Evolutionary conservation across 2,113 vertebrate species (phyloP).

Genomic region (Conger conger): DNA sequence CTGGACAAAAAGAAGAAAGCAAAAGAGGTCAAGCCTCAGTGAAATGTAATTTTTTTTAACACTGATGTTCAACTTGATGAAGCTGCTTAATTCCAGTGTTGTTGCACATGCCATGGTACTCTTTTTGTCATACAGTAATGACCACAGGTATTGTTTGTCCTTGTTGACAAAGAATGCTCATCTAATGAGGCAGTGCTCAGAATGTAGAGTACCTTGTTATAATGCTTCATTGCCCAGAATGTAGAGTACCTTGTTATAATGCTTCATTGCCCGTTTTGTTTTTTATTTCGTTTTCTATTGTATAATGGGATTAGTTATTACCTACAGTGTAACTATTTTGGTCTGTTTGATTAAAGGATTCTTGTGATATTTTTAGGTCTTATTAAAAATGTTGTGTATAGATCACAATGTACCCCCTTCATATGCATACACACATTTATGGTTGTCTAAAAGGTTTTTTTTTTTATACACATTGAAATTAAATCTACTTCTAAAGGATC

Average conservation of each 20-base stretch:
- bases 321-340: background rate
- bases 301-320: background rate
- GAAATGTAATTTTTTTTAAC: background rate
- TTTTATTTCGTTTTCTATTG: background rate
- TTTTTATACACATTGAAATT: too few relatives aligned
- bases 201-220: background rate
- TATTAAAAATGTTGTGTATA: constrained; percentile 1
- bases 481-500: too few relatives aligned
- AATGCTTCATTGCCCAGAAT: background rate
- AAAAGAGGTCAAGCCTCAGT: background rate
- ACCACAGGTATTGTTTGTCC: background rate
- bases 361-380: background rate
- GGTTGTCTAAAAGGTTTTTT: too few relatives aligned
- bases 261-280: background rate
- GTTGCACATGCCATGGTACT: background rate
- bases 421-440: too few relatives aligned
- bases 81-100: background rate
- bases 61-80: background rate
- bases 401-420: too few relatives aligned
- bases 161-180: background rate
- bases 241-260: background rate
- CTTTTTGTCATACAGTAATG: background rate
- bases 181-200: background rate
- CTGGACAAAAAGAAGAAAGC: constrained; percentile 63
- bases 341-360: background rate